Base-by-base conservation (phyloP, 92 coral and sea anemone species). In the Galaxea fascicularis region DNA sequence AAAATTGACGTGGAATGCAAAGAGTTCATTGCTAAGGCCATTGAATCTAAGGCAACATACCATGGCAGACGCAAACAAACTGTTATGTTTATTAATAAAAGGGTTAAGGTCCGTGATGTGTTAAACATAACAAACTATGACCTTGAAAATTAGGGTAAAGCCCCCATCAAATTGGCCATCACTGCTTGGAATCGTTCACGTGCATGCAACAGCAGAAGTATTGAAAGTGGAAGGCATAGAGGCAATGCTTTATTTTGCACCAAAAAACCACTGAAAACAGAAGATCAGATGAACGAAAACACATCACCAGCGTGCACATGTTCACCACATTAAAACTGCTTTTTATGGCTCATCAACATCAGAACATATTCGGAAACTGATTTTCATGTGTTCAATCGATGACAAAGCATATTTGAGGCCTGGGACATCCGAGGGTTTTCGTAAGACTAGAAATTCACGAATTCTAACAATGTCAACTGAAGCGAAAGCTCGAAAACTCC, bases 241-340 rank as follows among this genome's bases (percentile, higher is more conserved):
- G 12, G 12, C 4, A 54, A 11, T 12, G 60, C 18, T 12, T n/a
- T 54, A 12, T 54, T 54, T 54, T 54, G 60, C 17, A 54, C 60
- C 12, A 54, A 54, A 54, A 17, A 54, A n/a, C 60, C 60, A 17
- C 60, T n/a, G 12, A 54, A 54, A 54, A 54, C 60, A 12, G 60
- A 54, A 54, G 60, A 54, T 54, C 12, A 54, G 17, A 11, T 20
- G 10, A n/a, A 58, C 8, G 26, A 18, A 21, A 20, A 22, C 1
- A 58, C 65, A 58, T 58, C 65, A 58, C 22, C 65, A 58, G 65
- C 25, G 65, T 25, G 65, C 65, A 1, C 65, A 58, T 12, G 65
- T 58, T 27, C 65, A 27, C 20, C 20, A 58, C 22, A 9, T 58
- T 25, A 25, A 58, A 58, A 58, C 26, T 25, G 20, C 65, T 20